phyloP scores from a whole-genome alignment of 2,888 invertebrate genomes.

The Ophonus ardosiacus region DNA sequence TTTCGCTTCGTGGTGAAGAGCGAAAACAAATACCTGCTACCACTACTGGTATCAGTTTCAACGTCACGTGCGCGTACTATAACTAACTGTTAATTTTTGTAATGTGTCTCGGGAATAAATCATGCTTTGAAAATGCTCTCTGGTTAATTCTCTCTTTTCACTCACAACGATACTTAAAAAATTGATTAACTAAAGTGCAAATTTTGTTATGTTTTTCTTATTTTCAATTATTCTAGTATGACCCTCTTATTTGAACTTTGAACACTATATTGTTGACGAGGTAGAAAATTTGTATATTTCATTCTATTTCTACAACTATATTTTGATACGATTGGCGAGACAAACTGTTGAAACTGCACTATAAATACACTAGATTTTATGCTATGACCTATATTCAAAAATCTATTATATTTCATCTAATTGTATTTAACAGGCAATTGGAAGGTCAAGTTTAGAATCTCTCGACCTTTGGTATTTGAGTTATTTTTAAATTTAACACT shows the following conservation, averaged over 20 bases:
- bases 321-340: slow-evolving; percentile 33
- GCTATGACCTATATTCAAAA: background rate
- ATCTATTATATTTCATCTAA: slow-evolving; percentile 1
- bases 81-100: too few relatives aligned
- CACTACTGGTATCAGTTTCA: too few relatives aligned
- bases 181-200: too few relatives aligned
- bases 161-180: too few relatives aligned
- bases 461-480: slow-evolving; percentile 2
- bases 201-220: too few relatives aligned
- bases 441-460: slow-evolving; percentile 17
- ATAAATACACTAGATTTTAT: slow-evolving; percentile 7
- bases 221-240: too few relatives aligned
- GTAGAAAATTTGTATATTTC: slow-evolving; percentile 22
- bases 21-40: too few relatives aligned
- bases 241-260: background rate
- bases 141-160: too few relatives aligned
- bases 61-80: too few relatives aligned
- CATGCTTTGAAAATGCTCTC: too few relatives aligned
- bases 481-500: slow-evolving; percentile 13
- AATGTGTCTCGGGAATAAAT: too few relatives aligned
- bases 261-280: background rate
- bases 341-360: background rate
- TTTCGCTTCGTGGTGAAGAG: too few relatives aligned
- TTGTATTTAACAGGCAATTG: background rate
- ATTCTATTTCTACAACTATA: slow-evolving; percentile 37